Conservation (phyloP, 2,888 invertebrate genomes). For the Ophion costatus region DNA sequence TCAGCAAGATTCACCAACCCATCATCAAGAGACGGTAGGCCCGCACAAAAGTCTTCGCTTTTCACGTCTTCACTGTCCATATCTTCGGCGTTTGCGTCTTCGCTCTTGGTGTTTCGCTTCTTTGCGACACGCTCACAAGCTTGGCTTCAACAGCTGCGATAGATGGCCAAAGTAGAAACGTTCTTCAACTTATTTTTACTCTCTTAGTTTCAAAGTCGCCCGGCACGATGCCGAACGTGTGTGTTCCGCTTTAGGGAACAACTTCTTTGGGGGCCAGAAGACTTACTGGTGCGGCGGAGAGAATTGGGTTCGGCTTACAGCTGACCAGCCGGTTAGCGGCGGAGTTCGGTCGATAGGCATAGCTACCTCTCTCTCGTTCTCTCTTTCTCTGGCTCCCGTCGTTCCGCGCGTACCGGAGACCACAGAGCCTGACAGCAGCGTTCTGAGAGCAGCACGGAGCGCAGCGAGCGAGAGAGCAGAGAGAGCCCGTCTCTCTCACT, state of each 20-base stretch:
- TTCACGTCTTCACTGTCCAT: too few relatives aligned
- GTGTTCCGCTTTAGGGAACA: slow-evolving; percentile 54
- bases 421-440: slow-evolving; percentile 31
- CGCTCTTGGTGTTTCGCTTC: slow-evolving; percentile 13
- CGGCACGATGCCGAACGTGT: slow-evolving; percentile 56
- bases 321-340: slow-evolving; percentile 81
- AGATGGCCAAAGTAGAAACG: too few relatives aligned
- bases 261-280: slow-evolving; percentile 56
- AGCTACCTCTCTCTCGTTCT: slow-evolving; percentile 69
- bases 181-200: background rate
- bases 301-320: slow-evolving; percentile 78
- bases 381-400: slow-evolving; percentile 2
- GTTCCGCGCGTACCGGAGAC: slow-evolving; percentile 54
- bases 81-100: too few relatives aligned
- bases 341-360: slow-evolving; percentile 82
- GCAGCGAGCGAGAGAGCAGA: slow-evolving; percentile 27
- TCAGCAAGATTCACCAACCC: too few relatives aligned
- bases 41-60: too few relatives aligned
- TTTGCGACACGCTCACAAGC: background rate
- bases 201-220: slow-evolving; percentile 34
- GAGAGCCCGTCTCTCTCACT: background rate
- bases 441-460: slow-evolving; percentile 14
- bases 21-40: too few relatives aligned
- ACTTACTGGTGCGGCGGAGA: slow-evolving; percentile 64
- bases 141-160: too few relatives aligned